Evolutionary conservation across 2,113 vertebrate genomes (phyloP).

Genomic region (Bubo scandiacus): DNA sequence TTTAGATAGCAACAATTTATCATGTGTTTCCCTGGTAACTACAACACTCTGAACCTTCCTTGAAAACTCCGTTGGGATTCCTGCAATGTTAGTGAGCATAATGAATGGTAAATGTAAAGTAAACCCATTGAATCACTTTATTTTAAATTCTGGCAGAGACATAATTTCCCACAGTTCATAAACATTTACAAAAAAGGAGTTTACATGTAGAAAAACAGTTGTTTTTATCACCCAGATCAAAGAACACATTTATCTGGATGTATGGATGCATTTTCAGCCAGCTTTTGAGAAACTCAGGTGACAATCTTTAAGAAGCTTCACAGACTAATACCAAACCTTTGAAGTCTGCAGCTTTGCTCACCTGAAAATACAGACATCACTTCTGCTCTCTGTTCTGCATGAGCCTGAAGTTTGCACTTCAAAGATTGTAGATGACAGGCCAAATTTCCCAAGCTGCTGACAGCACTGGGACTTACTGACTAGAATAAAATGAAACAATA

Average conservation of each 20-base stretch:
- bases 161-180: slow-evolving; percentile 64
- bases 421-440: not conserved
- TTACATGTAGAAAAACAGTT: slow-evolving; percentile 53
- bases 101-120: slow-evolving; percentile 47
- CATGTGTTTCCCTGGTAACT: slow-evolving; percentile 59
- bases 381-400: not conserved
- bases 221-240: slow-evolving; percentile 61
- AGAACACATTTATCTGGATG: slow-evolving; percentile 37
- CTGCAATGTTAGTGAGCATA: slow-evolving; percentile 41
- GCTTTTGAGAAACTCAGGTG: slow-evolving; percentile 38
- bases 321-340: not conserved
- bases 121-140: slow-evolving; percentile 39
- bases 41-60: slow-evolving; percentile 1
- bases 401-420: slow-evolving; percentile 25
- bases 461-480: not conserved
- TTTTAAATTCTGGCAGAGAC: slow-evolving; percentile 61
- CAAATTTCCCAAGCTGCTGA: not conserved
- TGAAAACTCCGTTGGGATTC: slow-evolving; percentile 36
- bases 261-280: not conserved
- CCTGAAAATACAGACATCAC: slow-evolving; percentile 4
- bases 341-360: slow-evolving; percentile 44
- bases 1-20: slow-evolving; percentile 50
- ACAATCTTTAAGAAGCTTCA: slow-evolving; percentile 49
- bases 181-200: slow-evolving; percentile 55
- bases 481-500: not conserved